These are phyloP conservation scores for Oostethus manadensis DNA, from an alignment of 2,113 vertebrate genomes.

Conservation along the genomic window DNA sequence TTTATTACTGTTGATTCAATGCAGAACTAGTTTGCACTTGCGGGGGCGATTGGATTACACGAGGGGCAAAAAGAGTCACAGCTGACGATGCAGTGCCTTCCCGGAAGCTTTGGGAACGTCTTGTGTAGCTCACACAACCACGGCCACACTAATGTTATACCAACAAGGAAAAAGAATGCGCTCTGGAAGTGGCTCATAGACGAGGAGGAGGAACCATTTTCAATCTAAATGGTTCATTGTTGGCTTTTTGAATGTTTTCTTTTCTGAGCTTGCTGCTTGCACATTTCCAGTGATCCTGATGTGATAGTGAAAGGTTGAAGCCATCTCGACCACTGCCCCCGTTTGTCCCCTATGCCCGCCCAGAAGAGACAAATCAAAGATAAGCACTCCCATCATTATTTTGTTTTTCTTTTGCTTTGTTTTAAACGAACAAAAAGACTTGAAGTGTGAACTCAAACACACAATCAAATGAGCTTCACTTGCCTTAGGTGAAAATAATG, in stretches of 20 bases:
- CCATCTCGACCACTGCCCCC: conserved; percentile 49
- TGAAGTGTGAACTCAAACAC: conserved; percentile 47
- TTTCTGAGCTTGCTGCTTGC: conserved; percentile 56
- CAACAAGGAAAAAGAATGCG: conserved; percentile 11
- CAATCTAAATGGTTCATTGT: conserved; percentile 36
- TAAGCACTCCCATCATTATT: conserved; percentile 44
- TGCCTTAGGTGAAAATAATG: conserved; percentile 59
- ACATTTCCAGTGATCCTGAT: conserved; percentile 42
- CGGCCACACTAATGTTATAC: conserved; percentile 7
- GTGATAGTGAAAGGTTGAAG: conserved; percentile 19
- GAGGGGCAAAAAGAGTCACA: conserved; percentile 33
- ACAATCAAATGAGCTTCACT: conserved; percentile 44
- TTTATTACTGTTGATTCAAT: conserved; percentile 70
- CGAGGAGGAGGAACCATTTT: conserved; percentile 45
- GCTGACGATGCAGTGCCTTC: conserved; percentile 50
- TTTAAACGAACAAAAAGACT: conserved; percentile 55
- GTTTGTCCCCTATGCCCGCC: not conserved
- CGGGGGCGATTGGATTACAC: conserved; percentile 46
- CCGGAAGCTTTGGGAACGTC: conserved; percentile 41
- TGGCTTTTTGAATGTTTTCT: conserved; percentile 53
- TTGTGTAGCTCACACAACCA: conserved; percentile 21
- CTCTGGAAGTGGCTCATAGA: conserved; percentile 14
- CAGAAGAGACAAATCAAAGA: conserved; percentile 46
- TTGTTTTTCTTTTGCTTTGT: conserved; percentile 18
- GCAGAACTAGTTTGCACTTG: conserved; percentile 72